phyloP scores from a whole-genome alignment of 2,888 invertebrate species.

The Acrocyrtus sp. region DNA sequence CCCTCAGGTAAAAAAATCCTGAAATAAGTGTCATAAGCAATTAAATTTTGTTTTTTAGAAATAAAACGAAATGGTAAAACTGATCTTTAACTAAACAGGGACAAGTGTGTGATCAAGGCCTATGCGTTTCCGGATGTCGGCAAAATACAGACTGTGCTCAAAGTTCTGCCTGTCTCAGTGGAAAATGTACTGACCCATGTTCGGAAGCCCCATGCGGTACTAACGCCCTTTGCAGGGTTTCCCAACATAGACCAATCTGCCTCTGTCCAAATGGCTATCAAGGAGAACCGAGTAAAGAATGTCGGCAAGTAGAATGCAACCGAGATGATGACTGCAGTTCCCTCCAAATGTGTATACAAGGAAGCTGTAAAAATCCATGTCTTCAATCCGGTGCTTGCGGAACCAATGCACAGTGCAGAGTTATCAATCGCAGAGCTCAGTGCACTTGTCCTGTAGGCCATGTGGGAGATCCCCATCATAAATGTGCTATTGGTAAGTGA shows the following conservation, averaged over 20 bases:
- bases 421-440: slow-evolving; percentile 79
- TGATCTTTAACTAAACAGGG: no score
- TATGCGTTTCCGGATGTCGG: slow-evolving; percentile 82
- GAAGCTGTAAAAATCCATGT: slow-evolving; percentile 86
- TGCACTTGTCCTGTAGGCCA: slow-evolving; percentile 81
- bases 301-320: slow-evolving; percentile 81
- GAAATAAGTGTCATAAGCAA: background rate
- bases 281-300: slow-evolving; percentile 81
- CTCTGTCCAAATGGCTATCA: slow-evolving; percentile 87
- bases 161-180: slow-evolving; percentile 78
- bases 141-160: slow-evolving; percentile 82
- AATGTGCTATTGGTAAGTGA: slow-evolving; percentile 73
- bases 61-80: background rate
- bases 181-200: slow-evolving; percentile 73
- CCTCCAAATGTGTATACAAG: slow-evolving; percentile 78
- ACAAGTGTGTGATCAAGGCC: slow-evolving; percentile 52
- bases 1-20: no score
- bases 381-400: slow-evolving; percentile 81
- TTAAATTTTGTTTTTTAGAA: background rate
- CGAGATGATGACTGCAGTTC: slow-evolving; percentile 80
- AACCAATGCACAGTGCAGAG: slow-evolving; percentile 74
- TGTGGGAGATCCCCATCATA: slow-evolving; percentile 76
- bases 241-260: slow-evolving; percentile 85
- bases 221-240: slow-evolving; percentile 79
- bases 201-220: slow-evolving; percentile 77